Conservation (phyloP, 2,797 vertebrate genomes). For the Fratercula arctica region DNA sequence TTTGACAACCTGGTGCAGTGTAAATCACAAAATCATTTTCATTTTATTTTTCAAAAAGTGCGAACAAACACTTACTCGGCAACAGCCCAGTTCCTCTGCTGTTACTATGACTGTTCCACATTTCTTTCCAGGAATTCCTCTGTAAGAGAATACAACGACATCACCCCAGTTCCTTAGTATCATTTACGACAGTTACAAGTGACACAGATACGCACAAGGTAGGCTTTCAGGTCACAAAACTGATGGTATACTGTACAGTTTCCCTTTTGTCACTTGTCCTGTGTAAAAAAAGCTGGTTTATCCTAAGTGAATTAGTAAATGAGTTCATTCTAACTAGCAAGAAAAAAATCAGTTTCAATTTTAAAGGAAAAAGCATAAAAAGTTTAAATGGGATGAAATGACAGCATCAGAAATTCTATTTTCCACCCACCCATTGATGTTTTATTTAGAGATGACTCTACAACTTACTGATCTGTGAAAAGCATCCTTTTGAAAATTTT, state of each 20-base stretch:
- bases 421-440: not conserved
- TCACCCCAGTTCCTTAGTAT: not conserved
- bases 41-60: not conserved
- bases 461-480: not conserved
- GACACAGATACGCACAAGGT: not conserved
- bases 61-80: constrained; percentile 84
- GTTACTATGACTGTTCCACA: constrained; percentile 93
- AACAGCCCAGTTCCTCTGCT: constrained; percentile 93
- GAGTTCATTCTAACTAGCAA: not conserved
- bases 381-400: not conserved
- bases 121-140: constrained; percentile 79
- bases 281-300: not conserved
- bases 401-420: not conserved
- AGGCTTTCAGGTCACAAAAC: not conserved
- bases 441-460: not conserved
- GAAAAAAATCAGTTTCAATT: not conserved
- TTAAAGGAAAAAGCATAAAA: not conserved
- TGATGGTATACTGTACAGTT: not conserved
- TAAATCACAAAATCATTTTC: not conserved
- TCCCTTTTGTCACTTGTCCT: not conserved
- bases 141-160: constrained; percentile 64
- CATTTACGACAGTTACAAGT: not conserved
- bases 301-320: not conserved
- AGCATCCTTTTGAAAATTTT: not conserved
- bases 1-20: not conserved